Conservation (phyloP, 2,888 invertebrate genomes). For the Byasa hedistus region DNA sequence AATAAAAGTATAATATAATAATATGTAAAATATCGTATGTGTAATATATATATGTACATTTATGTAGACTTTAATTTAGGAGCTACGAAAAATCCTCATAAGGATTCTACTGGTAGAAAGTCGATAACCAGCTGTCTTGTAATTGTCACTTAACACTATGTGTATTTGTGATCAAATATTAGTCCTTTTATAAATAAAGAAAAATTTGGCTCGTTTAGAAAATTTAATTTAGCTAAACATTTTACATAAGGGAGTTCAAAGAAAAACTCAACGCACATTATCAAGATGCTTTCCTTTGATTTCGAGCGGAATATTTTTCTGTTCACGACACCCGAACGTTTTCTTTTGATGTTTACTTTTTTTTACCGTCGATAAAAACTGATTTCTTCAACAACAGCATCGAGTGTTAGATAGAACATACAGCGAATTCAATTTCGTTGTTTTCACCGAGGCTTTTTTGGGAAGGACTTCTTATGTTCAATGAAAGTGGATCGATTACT, state of each 20-base stretch:
- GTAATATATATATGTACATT: too few relatives aligned
- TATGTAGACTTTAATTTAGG: too few relatives aligned
- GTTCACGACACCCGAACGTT: slow-evolving; percentile 23
- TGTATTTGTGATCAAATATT: too few relatives aligned
- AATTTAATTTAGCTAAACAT: slow-evolving; percentile 16
- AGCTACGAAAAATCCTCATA: too few relatives aligned
- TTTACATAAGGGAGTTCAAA: slow-evolving; percentile 21
- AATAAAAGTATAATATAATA: too few relatives aligned
- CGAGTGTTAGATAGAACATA: slow-evolving; percentile 16
- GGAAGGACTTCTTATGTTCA: not conserved
- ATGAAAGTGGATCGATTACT: not conserved
- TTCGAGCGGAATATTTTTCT: slow-evolving; percentile 20
- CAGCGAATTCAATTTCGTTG: slow-evolving; percentile 16
- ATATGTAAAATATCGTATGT: too few relatives aligned
- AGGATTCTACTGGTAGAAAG: too few relatives aligned
- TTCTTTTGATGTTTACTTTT: slow-evolving; percentile 14
- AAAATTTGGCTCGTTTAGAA: not conserved
- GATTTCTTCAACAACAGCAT: slow-evolving; percentile 17
- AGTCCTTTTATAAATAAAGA: too few relatives aligned
- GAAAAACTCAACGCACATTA: slow-evolving; percentile 14
- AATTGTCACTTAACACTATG: too few relatives aligned
- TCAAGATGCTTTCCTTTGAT: slow-evolving; percentile 13
- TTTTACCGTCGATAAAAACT: slow-evolving; percentile 10
- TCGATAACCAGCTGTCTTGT: too few relatives aligned
- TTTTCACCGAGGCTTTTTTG: not conserved